Evolutionary conservation across 2,113 vertebrate species (phyloP).

Genomic region (Siniperca chuatsi): DNA sequence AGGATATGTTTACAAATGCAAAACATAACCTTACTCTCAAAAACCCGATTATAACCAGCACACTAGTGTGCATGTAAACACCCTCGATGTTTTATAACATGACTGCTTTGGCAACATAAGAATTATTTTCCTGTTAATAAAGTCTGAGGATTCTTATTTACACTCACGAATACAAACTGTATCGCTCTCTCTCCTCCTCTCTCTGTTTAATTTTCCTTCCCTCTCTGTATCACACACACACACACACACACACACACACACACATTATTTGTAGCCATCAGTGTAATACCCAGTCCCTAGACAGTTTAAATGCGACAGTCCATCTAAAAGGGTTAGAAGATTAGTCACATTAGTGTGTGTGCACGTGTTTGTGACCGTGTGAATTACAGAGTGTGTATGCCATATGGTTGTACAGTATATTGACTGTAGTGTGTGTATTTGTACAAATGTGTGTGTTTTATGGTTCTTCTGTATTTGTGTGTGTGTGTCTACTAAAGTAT

Average conservation of each 20-base stretch:
- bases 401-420: background rate
- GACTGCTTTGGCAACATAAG: background rate
- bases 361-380: background rate
- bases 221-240: background rate
- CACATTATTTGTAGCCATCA: slow-evolving; percentile 15
- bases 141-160: background rate
- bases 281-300: slow-evolving; percentile 39
- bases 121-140: background rate
- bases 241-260: slow-evolving; percentile 14
- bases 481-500: background rate
- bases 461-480: background rate
- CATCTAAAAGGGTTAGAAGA: slow-evolving; percentile 46
- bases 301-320: slow-evolving; percentile 13
- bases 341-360: slow-evolving; percentile 25
- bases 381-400: background rate
- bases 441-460: background rate
- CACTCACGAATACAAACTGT: background rate
- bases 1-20: background rate
- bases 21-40: background rate
- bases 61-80: background rate
- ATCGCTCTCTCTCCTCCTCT: background rate
- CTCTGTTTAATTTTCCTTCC: background rate
- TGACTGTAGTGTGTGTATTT: background rate
- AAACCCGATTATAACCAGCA: background rate
- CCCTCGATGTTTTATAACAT: background rate